phyloP scores from a whole-genome alignment of 2,888 invertebrate species.

The Agrilus cyanescens region DNA sequence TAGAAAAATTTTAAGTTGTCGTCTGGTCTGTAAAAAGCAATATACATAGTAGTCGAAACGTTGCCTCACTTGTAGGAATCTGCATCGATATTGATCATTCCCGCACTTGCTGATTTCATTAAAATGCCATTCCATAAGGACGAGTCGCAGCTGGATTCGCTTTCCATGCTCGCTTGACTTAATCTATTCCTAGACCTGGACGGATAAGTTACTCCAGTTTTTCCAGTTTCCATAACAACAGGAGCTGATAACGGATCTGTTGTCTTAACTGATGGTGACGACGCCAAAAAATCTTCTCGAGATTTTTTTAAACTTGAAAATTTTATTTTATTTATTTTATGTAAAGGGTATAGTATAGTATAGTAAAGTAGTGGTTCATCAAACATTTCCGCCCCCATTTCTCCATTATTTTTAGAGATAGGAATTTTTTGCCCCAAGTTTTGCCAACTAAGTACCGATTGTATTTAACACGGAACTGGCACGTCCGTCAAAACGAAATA shows the following conservation, averaged over 20 bases:
- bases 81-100: slow-evolving; percentile 61
- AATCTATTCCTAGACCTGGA: slow-evolving; percentile 23
- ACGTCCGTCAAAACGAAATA: no score
- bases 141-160: slow-evolving; percentile 41
- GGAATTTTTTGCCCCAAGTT: no score
- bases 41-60: no score
- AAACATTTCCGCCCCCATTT: no score
- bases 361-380: no score
- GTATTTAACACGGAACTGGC: no score
- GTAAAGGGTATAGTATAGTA: no score
- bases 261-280: slow-evolving; percentile 17
- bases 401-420: no score
- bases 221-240: slow-evolving; percentile 20
- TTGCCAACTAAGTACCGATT: no score
- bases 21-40: no score
- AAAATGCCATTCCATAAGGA: slow-evolving; percentile 36
- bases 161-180: slow-evolving; percentile 53
- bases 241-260: slow-evolving; percentile 9
- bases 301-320: slow-evolving; percentile 41
- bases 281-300: slow-evolving; percentile 55
- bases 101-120: slow-evolving; percentile 64
- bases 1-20: no score
- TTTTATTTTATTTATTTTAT: no score
- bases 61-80: slow-evolving; percentile 39
- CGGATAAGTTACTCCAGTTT: slow-evolving; percentile 8